Percentiles rank a stretch among this genome's conserved stretches.
Evolutionary conservation across 1,140 invertebrate species (phyloP).

Genomic region (Samia ricini): DNA sequence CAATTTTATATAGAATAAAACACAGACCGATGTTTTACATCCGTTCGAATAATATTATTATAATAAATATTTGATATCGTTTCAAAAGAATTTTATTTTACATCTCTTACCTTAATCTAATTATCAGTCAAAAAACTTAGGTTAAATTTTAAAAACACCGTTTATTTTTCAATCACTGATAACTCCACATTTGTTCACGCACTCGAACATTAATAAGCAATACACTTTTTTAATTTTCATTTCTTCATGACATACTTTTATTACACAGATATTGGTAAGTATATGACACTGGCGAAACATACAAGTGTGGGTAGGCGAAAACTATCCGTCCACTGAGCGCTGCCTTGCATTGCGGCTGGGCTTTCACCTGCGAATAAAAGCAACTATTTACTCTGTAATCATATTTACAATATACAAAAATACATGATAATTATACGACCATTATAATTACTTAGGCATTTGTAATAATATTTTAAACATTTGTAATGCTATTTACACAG

Average conservation of each 20-base stretch:
- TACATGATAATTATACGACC: background rate
- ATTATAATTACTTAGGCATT: background rate
- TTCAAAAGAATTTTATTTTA: background rate
- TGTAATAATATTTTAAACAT: too few relatives aligned
- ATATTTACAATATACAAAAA: background rate
- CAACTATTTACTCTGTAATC: background rate
- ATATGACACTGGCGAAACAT: constrained; percentile 30
- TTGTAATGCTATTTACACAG: too few relatives aligned
- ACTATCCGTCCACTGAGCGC: constrained; percentile 52
- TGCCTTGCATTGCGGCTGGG: constrained; percentile 69
- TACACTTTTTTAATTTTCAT: background rate
- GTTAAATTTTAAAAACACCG: background rate
- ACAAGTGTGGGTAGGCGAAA: constrained; percentile 39
- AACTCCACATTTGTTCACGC: background rate
- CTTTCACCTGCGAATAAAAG: constrained; percentile 56
- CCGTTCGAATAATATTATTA: background rate
- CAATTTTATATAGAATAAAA: too few relatives aligned
- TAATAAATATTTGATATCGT: background rate
- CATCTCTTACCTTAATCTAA: too few relatives aligned
- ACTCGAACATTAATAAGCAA: background rate
- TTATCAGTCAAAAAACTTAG: background rate
- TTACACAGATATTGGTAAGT: constrained; percentile 11
- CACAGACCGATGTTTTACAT: background rate
- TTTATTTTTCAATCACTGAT: background rate
- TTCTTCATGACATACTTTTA: background rate